Conservation (phyloP, 2,797 vertebrate species). For the Eulemur mongoz region DNA sequence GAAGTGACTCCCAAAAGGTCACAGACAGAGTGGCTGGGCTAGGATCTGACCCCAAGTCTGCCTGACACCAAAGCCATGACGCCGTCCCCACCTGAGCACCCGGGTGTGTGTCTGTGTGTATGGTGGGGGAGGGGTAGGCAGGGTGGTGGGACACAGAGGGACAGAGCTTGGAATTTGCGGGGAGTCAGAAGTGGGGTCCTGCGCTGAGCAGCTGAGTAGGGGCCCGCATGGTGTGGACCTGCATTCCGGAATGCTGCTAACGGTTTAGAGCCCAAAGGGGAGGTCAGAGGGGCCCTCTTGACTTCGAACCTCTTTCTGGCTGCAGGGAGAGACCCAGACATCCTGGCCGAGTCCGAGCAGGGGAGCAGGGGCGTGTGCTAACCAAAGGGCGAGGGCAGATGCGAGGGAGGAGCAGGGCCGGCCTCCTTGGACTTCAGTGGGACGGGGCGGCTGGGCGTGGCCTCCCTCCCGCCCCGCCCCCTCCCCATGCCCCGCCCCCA, state of each 20-base stretch:
- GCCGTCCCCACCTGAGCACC: neutral
- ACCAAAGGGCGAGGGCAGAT: neutral
- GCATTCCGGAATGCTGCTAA: neutral
- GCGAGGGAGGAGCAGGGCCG: neutral
- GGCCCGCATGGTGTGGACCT: neutral
- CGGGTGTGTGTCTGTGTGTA: neutral
- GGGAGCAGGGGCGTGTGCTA: neutral
- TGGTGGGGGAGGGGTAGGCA: neutral
- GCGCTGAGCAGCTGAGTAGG: neutral
- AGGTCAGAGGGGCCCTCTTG: neutral
- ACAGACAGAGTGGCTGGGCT: neutral
- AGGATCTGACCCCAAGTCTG: neutral
- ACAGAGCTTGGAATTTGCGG: no score
- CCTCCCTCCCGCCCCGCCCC: conserved; percentile 36
- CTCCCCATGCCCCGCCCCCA: conserved; percentile 44
- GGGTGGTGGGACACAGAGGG: neutral
- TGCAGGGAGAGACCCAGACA: neutral
- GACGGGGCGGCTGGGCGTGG: neutral
- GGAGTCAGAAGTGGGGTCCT: neutral
- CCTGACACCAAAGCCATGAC: neutral
- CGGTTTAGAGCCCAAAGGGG: neutral
- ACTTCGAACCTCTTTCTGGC: neutral
- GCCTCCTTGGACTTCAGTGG: rapidly evolving
- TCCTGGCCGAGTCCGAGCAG: neutral
- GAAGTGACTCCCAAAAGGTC: neutral